Evolutionary conservation across 2,113 vertebrate species (phyloP).

Genomic region (Anas platyrhynchos): DNA sequence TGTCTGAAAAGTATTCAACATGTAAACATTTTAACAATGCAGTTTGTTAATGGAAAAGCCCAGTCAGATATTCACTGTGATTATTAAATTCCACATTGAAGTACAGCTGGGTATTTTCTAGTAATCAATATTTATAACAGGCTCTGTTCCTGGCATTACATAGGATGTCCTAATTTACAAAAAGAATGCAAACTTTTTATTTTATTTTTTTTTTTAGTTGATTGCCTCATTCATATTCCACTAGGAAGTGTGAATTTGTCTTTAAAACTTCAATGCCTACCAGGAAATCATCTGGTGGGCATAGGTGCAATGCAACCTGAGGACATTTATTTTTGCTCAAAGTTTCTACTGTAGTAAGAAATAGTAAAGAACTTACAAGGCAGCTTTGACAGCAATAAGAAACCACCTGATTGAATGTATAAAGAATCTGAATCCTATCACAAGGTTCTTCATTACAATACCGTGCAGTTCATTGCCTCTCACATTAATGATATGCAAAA

Average conservation of each 20-base stretch:
- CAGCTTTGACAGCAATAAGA: not conserved
- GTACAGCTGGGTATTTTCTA: not conserved
- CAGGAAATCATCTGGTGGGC: not conserved
- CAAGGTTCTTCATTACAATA: not conserved
- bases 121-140: not conserved
- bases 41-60: not conserved
- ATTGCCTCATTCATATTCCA: not conserved
- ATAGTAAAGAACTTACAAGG: not conserved
- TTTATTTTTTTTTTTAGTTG: not conserved
- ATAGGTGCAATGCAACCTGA: not conserved
- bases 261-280: not conserved
- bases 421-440: not conserved
- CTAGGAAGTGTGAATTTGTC: not conserved
- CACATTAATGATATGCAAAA: not conserved
- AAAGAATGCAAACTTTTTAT: not conserved
- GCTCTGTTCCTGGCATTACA: not conserved
- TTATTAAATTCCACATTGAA: not conserved
- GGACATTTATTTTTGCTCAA: not conserved
- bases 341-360: not conserved
- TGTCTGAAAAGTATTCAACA: not conserved
- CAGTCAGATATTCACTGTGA: not conserved
- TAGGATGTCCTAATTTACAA: not conserved
- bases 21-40: not conserved
- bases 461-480: not conserved
- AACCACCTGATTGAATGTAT: not conserved